Evolutionary conservation across 2,797 vertebrate genomes (phyloP), one percentile per base, ranked within the genome.

Genomic region (Naso thynnoides): DNA sequence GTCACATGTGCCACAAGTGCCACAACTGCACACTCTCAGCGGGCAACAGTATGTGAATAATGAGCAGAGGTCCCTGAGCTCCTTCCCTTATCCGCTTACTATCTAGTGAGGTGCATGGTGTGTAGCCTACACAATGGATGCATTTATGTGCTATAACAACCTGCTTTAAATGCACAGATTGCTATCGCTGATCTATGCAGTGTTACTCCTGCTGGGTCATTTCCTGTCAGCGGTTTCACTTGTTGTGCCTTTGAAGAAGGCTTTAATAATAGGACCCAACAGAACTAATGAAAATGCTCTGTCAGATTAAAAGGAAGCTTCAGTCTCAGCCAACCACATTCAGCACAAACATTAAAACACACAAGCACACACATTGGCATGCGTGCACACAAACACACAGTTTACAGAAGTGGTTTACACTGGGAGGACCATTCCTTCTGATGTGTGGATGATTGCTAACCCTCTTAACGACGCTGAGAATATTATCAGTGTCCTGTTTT

Each of bases 281-380:
- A 90, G 86, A 92, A 89, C 91, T 95, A 94, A 95, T 95, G 91
- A 94, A 95, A 95, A 94, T 75, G 88, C 90, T 94, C 88, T 89
- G 87, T 94, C 92, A 93, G 91, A 95, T 95, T 94, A 95, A 93
- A 94, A 95, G 92, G 86, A 89, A 90, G 91, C 90, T 92, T 90
- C 88, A 86, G 90, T 88, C 91, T 89, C 78, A 86, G 91, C 84
- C 88, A 86, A 92, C 91, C 90, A 64, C 89, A 92, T 81, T 85
- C 82, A 81, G 86, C 59, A 77, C 86, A 89, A 90, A 90, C 87
- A 89, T 81, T 69, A 76, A 82, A 90, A 88, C 81, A 75, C 84
- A 57, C 61, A 33, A 62, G 50, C 79, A 79, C 77, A 78, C 64
- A 84, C 68, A 61, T 24, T 76, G 53, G 66, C 77, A 75, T 24